Evolutionary conservation across 2,888 invertebrate genomes (phyloP), one percentile per base, ranked within the genome.

Genomic region (Sarcophaga subvicina): DNA sequence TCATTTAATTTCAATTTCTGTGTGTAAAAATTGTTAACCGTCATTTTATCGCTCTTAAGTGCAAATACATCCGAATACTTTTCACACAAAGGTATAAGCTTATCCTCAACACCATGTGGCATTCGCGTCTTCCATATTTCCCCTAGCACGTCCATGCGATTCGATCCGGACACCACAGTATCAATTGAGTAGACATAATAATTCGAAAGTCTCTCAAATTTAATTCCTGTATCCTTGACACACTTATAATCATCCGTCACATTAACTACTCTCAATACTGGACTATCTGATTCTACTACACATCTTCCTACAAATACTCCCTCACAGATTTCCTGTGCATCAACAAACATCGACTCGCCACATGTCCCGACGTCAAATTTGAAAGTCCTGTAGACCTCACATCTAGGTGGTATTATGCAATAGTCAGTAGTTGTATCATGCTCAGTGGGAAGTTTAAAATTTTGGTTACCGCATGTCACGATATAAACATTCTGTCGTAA

Each of bases 51-150:
- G 27, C 45, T n/a, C 17, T 67, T 67, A 27, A 67, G 27, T 67
- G 66, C 66, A 67, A 67, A 67, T 17, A 67, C 20, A 67, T 67
- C 66, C 3, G 37, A 67, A 67, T 67, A 67, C 8, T 37, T 67
- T 20, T 67, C 66, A 37, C 37, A 67, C 37, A 67, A 67, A 17
- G 10, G 66, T n/a, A 67, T 67, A 45, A 67, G 45, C 14, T 37
- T 67, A 17, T 67, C 2, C n/a, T 67, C 11, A 8, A 67, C 66
- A 37, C 45, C 17, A 20, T 2, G 27, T 67, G 66, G 66, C 66
- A 45, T 67, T 11, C 45, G 66, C 27, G n/a, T 67, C 8, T 17
- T 37, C 66, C 27, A 37, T 37, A 67, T 20, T 20, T 17, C 66
- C 2, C n/a, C 20, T 37, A 67, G 17, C 12, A 45, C 45, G 6